A percentile compares a stretch with the other conserved stretches of the same genome.
Conservation (phyloP, 2,113 vertebrate genomes). For the Rhagologus leucostigma region DNA sequence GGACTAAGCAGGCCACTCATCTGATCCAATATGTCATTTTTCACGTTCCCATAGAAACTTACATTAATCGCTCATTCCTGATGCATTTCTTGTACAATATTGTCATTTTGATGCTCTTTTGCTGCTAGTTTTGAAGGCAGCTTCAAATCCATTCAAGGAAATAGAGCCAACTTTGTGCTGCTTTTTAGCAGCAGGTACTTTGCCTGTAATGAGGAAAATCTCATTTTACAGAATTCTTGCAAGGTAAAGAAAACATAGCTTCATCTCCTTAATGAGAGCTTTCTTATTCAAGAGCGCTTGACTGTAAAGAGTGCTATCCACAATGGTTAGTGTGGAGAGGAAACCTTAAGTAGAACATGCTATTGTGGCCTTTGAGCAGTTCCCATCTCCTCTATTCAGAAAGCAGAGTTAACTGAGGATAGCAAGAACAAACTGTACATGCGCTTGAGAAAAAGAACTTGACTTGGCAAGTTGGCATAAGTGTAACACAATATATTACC, state of each 20-base stretch:
- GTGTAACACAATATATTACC: slow-evolving; percentile 68
- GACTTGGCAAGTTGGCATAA: slow-evolving; percentile 69
- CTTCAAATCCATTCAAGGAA: slow-evolving; percentile 7
- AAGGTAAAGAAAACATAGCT: slow-evolving; percentile 50
- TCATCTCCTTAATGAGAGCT: slow-evolving; percentile 40
- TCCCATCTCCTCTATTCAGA: slow-evolving; percentile 72
- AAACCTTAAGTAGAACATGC: slow-evolving; percentile 68
- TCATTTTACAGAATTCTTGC: slow-evolving; percentile 38
- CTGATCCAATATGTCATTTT: slow-evolving; percentile 58
- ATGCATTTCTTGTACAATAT: slow-evolving; percentile 62
- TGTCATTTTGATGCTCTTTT: slow-evolving; percentile 66
- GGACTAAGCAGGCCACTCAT: slow-evolving; percentile 41
- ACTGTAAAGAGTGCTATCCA: slow-evolving; percentile 63
- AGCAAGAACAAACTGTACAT: slow-evolving; percentile 67
- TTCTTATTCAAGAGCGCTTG: slow-evolving; percentile 61
- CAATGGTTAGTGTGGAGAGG: slow-evolving; percentile 62
- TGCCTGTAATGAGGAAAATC: slow-evolving; percentile 50
- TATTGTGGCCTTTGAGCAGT: slow-evolving; percentile 65
- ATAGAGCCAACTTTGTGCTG: neutral
- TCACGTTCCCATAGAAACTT: slow-evolving; percentile 63
- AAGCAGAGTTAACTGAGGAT: slow-evolving; percentile 53
- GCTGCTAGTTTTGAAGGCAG: slow-evolving; percentile 58
- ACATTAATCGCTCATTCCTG: slow-evolving; percentile 58
- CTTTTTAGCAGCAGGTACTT: slow-evolving; percentile 51
- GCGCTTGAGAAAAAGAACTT: slow-evolving; percentile 66